Evolutionary conservation across 2,888 invertebrate genomes (phyloP).

Genomic region (Metacarcinus magister): DNA sequence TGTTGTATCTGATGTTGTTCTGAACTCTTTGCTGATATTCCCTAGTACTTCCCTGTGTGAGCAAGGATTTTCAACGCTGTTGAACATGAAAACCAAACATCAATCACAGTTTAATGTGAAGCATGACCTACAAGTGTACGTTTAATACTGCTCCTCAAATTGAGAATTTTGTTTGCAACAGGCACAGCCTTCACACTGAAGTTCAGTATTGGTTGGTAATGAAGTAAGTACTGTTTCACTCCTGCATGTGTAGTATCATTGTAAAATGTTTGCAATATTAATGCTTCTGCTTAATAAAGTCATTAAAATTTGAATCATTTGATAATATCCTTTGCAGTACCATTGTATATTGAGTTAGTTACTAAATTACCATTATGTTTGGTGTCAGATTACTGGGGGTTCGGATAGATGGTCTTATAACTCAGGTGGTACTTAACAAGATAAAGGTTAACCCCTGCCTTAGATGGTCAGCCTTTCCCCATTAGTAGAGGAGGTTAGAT

Average conservation of each 20-base stretch:
- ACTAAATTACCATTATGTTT: neutral
- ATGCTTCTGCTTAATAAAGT: neutral
- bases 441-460: too few relatives aligned
- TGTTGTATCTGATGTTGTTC: neutral
- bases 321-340: too few relatives aligned
- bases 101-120: slow-evolving; percentile 65
- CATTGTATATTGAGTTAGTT: too few relatives aligned
- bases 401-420: slow-evolving; percentile 31
- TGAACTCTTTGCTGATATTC: slow-evolving; percentile 61
- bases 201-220: neutral
- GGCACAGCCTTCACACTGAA: slow-evolving; percentile 69
- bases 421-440: too few relatives aligned
- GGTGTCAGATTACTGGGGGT: neutral
- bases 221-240: neutral
- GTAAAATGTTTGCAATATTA: slow-evolving; percentile 11
- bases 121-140: slow-evolving; percentile 68
- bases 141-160: slow-evolving; percentile 66
- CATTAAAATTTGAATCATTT: too few relatives aligned
- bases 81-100: slow-evolving; percentile 66
- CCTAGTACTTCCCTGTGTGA: slow-evolving; percentile 60
- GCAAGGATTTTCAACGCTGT: slow-evolving; percentile 43
- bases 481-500: too few relatives aligned
- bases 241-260: too few relatives aligned
- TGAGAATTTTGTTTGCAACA: slow-evolving; percentile 60
- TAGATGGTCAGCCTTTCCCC: too few relatives aligned